phyloP scores from a whole-genome alignment of 2,113 vertebrate species.

The Nicator chloris region DNA sequence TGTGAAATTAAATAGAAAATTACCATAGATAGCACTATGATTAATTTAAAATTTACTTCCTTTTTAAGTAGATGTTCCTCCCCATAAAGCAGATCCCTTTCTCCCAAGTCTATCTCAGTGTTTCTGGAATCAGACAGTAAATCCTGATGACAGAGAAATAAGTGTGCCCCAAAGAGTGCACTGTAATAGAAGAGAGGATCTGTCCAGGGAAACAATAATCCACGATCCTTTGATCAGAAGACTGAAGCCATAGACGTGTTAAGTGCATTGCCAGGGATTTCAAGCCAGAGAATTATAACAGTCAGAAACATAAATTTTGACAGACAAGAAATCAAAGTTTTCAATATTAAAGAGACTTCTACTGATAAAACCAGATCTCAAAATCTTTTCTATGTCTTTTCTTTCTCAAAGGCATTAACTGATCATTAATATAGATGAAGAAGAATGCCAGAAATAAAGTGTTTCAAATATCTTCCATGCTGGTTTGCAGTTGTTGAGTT shows the following conservation, averaged over 20 bases:
- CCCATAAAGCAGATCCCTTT: not conserved
- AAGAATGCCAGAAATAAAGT: not conserved
- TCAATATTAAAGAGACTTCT: not conserved
- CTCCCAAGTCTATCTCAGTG: not conserved
- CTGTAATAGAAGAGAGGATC: not conserved
- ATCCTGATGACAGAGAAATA: not conserved
- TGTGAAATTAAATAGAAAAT: slow-evolving; percentile 8
- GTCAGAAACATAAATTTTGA: not conserved
- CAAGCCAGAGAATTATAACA: not conserved
- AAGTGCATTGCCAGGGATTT: not conserved
- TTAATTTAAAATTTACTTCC: not conserved
- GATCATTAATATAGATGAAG: not conserved
- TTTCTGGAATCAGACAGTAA: slow-evolving; percentile 7
- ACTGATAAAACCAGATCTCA: not conserved
- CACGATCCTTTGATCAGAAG: not conserved
- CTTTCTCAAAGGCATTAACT: not conserved
- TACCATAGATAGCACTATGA: not conserved
- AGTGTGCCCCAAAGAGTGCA: not conserved
- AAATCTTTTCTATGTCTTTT: not conserved
- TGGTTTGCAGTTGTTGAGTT: not conserved
- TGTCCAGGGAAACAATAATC: not conserved
- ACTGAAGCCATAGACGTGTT: not conserved
- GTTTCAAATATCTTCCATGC: not conserved
- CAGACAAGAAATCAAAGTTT: not conserved
- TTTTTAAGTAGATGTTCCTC: not conserved